Base-by-base conservation (phyloP, 2,888 invertebrate genomes). In the Cheilosia vernalis region DNA sequence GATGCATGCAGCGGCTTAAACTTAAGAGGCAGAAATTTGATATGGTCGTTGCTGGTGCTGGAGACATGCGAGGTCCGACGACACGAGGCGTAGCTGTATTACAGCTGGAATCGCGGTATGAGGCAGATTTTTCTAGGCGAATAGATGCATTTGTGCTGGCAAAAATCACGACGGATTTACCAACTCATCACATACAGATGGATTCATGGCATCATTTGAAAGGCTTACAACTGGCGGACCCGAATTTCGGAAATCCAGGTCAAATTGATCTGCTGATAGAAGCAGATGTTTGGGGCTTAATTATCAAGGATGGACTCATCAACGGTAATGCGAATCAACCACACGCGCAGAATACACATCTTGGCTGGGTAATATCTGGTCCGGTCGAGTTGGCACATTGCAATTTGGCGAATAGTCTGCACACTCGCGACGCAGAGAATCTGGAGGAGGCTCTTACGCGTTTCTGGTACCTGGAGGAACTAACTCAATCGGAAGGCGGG, bases 301-400 rank as follows among this genome's bases (percentile, higher is more conserved):
- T 77, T 0, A 6, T 69, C 9, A 61, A 69, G 24, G 61, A 55
- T 13, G 69, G 61, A 21, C n/a, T 69, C 2, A 21, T 69, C 13
- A 61, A 13, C 21, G 69, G 69, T n/a, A 37, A 69, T 19, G 55
- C 55, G 19, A 53, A 53, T 27, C 42, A 67, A 77, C 76, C 42
- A 24, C 60, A 77, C 51, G 76, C 76, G 21, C 60, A 77, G 24
- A 67, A 60, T 66, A 67, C 67, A 10, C 76, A 77, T 53, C 67
- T 77, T 3, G 1, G 21, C 21, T 21, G 21, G 21, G 21, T 21
- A 2, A 2, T 21, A 21, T 21, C 21, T 1, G 21, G 21, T 21
- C 21, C 21, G 1, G 2, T 21, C 21, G 21, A 21, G 1, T 1
- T 21, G 2, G 21, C 2, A 21, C 21, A 21, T 2, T 21, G 21